Evolutionary conservation across 2,113 vertebrate genomes (phyloP).

Genomic region (Rhinoptilus africanus): DNA sequence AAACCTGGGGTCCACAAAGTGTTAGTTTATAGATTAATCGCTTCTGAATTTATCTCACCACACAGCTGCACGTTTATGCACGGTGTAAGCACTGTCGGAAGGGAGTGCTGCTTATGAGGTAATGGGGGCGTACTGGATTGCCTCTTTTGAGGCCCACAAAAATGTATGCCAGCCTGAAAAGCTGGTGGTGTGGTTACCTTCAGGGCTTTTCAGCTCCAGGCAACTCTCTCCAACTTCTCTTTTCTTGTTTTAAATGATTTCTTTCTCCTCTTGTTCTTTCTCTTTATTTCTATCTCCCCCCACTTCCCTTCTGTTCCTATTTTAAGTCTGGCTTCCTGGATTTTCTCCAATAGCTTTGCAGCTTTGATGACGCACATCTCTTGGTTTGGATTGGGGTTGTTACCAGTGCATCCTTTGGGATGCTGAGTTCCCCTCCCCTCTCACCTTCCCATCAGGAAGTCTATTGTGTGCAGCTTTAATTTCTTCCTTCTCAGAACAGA

Average conservation of each 20-base stretch:
- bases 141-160: neutral
- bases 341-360: neutral
- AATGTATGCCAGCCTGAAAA: neutral
- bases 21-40: neutral
- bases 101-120: neutral
- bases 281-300: neutral
- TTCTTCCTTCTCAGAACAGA: slow-evolving; percentile 15
- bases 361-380: slow-evolving; percentile 1
- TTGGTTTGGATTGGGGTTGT: neutral
- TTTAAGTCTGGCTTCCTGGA: slow-evolving; percentile 10
- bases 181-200: neutral
- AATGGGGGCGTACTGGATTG: neutral
- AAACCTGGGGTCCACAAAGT: neutral
- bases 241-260: neutral
- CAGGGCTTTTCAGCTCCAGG: neutral
- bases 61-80: neutral
- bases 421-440: neutral
- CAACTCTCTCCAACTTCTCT: neutral
- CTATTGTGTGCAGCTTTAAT: slow-evolving; percentile 36
- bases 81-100: neutral
- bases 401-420: slow-evolving; percentile 29
- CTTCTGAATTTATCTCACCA: neutral
- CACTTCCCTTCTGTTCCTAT: neutral
- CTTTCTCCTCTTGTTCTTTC: neutral
- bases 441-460: slow-evolving; percentile 41